Evolutionary conservation across 2,797 vertebrate species (phyloP).

Genomic region (Falco peregrinus): DNA sequence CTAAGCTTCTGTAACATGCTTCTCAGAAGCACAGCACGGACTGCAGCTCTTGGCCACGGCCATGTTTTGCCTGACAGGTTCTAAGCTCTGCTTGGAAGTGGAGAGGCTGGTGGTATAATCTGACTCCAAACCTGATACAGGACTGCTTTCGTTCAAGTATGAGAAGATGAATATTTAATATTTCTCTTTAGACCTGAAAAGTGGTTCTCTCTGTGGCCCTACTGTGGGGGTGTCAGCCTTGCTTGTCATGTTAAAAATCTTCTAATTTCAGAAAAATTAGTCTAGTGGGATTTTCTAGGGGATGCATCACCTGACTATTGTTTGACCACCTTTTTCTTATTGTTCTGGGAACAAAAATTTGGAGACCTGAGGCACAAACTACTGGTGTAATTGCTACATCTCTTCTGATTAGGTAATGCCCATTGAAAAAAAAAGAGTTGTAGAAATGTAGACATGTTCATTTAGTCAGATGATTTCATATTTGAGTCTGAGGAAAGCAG

Average conservation of each 20-base stretch:
- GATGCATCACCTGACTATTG: background rate
- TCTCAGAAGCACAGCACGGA: background rate
- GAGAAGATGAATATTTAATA: background rate
- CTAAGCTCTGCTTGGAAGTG: background rate
- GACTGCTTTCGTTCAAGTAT: background rate
- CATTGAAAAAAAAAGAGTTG: background rate
- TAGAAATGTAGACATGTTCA: background rate
- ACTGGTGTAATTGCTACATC: background rate
- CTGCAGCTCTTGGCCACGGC: background rate
- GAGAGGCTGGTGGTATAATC: background rate
- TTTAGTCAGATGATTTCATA: background rate
- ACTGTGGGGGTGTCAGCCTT: background rate
- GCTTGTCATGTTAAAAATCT: background rate
- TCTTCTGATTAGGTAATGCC: conserved; percentile 19
- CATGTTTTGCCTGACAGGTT: background rate
- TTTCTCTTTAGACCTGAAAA: background rate
- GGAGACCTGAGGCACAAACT: background rate
- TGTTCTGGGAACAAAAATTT: background rate
- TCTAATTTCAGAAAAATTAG: conserved; percentile 3
- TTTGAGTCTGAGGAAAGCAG: background rate
- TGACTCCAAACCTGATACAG: background rate
- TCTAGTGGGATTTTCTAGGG: background rate
- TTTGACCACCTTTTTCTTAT: background rate
- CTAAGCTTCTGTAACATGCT: background rate
- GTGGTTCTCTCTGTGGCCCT: background rate